phyloP scores from a whole-genome alignment of 2,888 invertebrate species.

The Epinotia ramella region DNA sequence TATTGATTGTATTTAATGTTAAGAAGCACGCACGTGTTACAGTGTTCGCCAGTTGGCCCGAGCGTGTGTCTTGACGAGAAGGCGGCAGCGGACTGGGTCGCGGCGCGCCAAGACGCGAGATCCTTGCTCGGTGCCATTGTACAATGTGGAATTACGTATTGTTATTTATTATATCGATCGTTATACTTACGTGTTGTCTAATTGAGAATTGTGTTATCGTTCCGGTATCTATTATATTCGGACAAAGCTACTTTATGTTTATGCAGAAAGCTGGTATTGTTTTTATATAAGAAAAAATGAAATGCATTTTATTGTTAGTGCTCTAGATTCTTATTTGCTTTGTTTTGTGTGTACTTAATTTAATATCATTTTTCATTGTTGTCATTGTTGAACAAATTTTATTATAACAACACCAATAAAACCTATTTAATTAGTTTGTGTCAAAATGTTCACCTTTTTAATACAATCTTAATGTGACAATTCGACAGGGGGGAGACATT shows the following conservation, averaged over 20 bases:
- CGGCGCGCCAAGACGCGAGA: constrained; percentile 54
- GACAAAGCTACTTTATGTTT: constrained; percentile 18
- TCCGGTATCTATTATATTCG: constrained; percentile 13
- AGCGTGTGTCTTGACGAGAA: constrained; percentile 54
- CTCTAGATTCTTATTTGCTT: not conserved
- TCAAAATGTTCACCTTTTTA: no score
- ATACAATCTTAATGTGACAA: no score
- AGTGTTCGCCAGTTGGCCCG: constrained; percentile 24
- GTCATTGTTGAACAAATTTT: no score
- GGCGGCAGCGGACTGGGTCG: constrained; percentile 60
- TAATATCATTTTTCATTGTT: no score
- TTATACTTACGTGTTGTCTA: constrained; percentile 17
- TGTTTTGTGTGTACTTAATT: not conserved
- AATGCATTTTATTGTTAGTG: not conserved
- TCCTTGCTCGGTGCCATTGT: constrained; percentile 50
- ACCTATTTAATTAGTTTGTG: no score
- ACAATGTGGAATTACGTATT: constrained; percentile 34
- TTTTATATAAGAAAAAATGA: not conserved
- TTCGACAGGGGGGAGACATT: no score
- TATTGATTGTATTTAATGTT: constrained; percentile 11
- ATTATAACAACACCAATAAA: no score
- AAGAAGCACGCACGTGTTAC: constrained; percentile 36
- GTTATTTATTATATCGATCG: constrained; percentile 35
- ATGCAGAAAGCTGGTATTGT: not conserved
- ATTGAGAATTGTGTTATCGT: constrained; percentile 14